A percentile compares a stretch with the other conserved stretches of the same genome.
Evolutionary conservation across 2,888 invertebrate species (phyloP).

Genomic region (Xestia xanthographa): DNA sequence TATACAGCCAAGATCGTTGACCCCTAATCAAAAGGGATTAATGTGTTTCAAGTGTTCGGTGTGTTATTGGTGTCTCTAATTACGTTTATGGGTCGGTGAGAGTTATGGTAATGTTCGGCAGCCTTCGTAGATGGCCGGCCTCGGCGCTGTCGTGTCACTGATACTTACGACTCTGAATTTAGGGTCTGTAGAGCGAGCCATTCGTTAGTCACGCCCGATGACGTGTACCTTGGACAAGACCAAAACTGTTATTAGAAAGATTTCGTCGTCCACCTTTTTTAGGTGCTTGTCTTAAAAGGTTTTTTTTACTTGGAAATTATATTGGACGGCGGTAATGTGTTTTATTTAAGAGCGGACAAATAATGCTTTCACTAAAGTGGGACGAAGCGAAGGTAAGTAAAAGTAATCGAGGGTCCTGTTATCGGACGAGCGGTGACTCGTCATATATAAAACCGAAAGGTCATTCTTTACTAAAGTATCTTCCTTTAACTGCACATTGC

Average conservation of each 20-base stretch:
- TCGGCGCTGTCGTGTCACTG: constrained; percentile 81
- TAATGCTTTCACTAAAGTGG: constrained; percentile 62
- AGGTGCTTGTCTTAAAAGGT: constrained; percentile 85
- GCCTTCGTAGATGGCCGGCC: constrained; percentile 82
- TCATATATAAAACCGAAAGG: constrained; percentile 80
- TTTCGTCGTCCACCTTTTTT: constrained; percentile 81
- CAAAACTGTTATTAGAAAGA: constrained; percentile 90
- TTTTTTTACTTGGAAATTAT: constrained; percentile 75
- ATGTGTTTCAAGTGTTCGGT: constrained; percentile 86
- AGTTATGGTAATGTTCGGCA: constrained; percentile 89
- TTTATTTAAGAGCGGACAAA: constrained; percentile 61
- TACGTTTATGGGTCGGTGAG: constrained; percentile 85
- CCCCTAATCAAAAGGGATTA: constrained; percentile 87
- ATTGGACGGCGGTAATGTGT: constrained; percentile 62
- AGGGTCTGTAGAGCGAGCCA: constrained; percentile 91
- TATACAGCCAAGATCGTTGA: constrained; percentile 81
- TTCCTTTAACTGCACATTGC: constrained; percentile 84
- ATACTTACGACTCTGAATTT: constrained; percentile 91
- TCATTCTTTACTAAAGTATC: constrained; percentile 80
- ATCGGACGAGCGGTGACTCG: constrained; percentile 59
- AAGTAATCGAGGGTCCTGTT: constrained; percentile 53
- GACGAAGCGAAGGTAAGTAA: constrained; percentile 37
- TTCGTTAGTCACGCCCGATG: constrained; percentile 90
- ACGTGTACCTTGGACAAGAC: constrained; percentile 91
- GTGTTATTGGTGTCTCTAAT: constrained; percentile 88